Conservation (phyloP, 1,140 invertebrate genomes). For the Pogonus chalceus region DNA sequence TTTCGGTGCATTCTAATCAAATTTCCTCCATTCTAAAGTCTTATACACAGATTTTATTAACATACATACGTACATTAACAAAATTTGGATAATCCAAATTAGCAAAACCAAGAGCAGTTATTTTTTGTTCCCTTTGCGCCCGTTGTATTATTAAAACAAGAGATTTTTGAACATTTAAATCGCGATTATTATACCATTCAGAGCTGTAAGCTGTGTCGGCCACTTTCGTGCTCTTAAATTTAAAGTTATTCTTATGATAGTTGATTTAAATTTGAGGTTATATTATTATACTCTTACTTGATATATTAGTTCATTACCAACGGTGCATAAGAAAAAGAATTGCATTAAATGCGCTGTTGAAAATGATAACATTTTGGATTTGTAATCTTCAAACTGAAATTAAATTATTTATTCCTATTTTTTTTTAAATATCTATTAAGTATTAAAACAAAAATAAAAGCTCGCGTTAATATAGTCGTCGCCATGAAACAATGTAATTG, state of each 20-base stretch:
- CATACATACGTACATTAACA: conserved; percentile 2
- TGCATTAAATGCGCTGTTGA: not conserved
- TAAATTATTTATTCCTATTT: not conserved
- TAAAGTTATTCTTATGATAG: not conserved
- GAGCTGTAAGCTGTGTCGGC: not conserved
- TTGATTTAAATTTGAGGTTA: not conserved
- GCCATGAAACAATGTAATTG: too few species aligned
- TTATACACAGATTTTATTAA: too few species aligned
- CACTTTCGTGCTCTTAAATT: not conserved
- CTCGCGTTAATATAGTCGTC: too few species aligned
- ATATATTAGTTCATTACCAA: not conserved
- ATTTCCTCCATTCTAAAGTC: too few species aligned
- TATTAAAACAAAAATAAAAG: too few species aligned
- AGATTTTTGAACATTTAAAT: not conserved
- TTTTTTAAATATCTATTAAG: too few species aligned
- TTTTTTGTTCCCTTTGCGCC: not conserved
- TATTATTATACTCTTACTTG: not conserved
- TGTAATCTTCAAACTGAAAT: not conserved
- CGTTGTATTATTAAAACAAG: not conserved
- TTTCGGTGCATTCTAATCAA: too few species aligned
- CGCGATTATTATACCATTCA: not conserved
- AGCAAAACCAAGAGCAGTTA: not conserved
- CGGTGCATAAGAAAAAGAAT: not conserved
- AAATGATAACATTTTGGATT: conserved; percentile 1
- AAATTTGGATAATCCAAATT: not conserved